A percentile compares a stretch with the other conserved stretches of the same genome.
These are phyloP conservation scores for Dorcus hopei DNA, from an alignment of 2,888 invertebrate species.

Conservation along the genomic window DNA sequence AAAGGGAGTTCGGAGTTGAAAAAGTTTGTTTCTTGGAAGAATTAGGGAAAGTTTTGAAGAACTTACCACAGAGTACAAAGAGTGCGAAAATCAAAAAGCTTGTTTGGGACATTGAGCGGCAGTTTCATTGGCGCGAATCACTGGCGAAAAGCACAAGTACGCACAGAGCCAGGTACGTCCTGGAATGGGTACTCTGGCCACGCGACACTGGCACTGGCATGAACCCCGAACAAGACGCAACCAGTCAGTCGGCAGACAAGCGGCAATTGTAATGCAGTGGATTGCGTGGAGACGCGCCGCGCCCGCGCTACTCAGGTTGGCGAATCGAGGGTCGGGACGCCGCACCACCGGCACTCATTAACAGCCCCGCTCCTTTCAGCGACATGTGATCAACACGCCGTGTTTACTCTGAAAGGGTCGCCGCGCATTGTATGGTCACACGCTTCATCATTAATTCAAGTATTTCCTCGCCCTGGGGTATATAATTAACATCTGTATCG, in stretches of 20 bases:
- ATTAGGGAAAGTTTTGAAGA: too few species aligned
- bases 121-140: conserved; percentile 34
- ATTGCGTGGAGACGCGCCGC: conserved; percentile 38
- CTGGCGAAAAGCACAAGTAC: conserved; percentile 15
- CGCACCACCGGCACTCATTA: conserved; percentile 33
- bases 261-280: conserved; percentile 44
- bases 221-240: conserved; percentile 17
- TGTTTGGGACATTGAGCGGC: conserved; percentile 37
- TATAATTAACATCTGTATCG: conserved; percentile 30
- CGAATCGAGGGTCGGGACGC: conserved; percentile 27
- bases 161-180: conserved; percentile 15
- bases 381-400: conserved; percentile 37
- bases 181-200: conserved; percentile 17
- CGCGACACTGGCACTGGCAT: conserved; percentile 25
- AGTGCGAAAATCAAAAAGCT: conserved; percentile 36
- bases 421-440: conserved; percentile 30
- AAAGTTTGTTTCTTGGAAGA: too few species aligned
- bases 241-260: conserved; percentile 36
- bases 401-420: conserved; percentile 33
- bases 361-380: conserved; percentile 32
- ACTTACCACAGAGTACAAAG: conserved; percentile 40
- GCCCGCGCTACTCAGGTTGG: conserved; percentile 34
- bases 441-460: conserved; percentile 32
- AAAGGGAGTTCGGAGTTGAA: too few species aligned
- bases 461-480: conserved; percentile 24